These are phyloP conservation scores for Acrocephalus kingi DNA, from an alignment of 2,113 vertebrate species.

Conservation along the genomic window DNA sequence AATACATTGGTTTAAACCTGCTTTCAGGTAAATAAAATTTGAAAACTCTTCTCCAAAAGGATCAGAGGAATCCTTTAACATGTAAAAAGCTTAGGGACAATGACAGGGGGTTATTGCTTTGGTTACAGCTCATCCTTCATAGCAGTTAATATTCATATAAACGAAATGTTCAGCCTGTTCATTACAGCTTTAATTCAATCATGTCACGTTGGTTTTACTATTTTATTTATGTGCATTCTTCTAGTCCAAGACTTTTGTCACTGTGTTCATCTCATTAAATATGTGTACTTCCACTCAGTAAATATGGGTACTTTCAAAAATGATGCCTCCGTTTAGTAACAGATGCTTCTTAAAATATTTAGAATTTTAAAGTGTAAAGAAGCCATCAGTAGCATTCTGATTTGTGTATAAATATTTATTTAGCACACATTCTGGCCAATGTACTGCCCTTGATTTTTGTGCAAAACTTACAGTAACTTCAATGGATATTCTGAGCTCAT, in stretches of 20 bases:
- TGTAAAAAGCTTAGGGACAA: neutral
- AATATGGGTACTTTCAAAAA: slow-evolving; percentile 67
- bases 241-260: slow-evolving; percentile 49
- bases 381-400: slow-evolving; percentile 71
- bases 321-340: slow-evolving; percentile 66
- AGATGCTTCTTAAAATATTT: slow-evolving; percentile 75
- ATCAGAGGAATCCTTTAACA: neutral
- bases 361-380: slow-evolving; percentile 71
- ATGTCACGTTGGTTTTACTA: neutral
- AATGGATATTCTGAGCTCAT: slow-evolving; percentile 41
- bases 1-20: neutral
- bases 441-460: slow-evolving; percentile 63
- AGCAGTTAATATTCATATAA: neutral
- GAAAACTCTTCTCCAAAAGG: neutral
- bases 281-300: slow-evolving; percentile 56
- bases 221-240: slow-evolving; percentile 51
- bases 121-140: neutral
- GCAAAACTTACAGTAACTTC: slow-evolving; percentile 63
- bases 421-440: slow-evolving; percentile 72
- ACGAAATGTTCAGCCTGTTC: neutral
- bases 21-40: neutral
- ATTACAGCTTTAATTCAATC: neutral
- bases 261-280: slow-evolving; percentile 63
- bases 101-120: neutral
- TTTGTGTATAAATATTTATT: slow-evolving; percentile 75